Conservation (phyloP, 2,797 vertebrate genomes). For the Heterohyrax brucei region DNA sequence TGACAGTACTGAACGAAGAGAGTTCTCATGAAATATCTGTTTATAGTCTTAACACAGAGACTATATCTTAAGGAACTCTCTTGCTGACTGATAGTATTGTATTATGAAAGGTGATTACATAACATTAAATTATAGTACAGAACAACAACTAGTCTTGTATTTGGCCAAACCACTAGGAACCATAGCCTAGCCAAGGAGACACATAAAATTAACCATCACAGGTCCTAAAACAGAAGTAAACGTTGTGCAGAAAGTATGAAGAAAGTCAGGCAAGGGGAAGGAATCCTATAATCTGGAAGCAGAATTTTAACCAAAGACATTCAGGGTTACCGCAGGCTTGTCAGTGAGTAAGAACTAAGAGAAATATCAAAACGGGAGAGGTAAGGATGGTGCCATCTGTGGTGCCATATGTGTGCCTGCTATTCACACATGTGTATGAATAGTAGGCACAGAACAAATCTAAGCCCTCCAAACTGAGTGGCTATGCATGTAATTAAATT, state of each 20-base stretch:
- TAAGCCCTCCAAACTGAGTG: too few relatives aligned
- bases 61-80: neutral
- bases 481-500: neutral
- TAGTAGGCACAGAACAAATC: neutral
- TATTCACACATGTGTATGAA: neutral
- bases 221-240: neutral
- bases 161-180: neutral
- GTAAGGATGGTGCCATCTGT: too few relatives aligned
- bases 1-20: neutral
- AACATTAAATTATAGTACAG: neutral
- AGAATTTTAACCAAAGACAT: neutral
- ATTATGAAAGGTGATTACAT: neutral
- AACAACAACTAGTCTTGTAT: neutral
- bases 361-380: neutral
- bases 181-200: neutral
- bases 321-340: neutral
- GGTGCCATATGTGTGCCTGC: neutral
- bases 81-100: neutral
- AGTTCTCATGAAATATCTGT: neutral
- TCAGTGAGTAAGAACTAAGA: neutral
- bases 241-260: fast-evolving
- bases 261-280: neutral
- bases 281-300: neutral
- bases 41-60: neutral
- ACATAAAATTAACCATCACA: neutral